Conservation (phyloP, 2,797 vertebrate genomes). For the Ctenochaetus hawaiiensis region DNA sequence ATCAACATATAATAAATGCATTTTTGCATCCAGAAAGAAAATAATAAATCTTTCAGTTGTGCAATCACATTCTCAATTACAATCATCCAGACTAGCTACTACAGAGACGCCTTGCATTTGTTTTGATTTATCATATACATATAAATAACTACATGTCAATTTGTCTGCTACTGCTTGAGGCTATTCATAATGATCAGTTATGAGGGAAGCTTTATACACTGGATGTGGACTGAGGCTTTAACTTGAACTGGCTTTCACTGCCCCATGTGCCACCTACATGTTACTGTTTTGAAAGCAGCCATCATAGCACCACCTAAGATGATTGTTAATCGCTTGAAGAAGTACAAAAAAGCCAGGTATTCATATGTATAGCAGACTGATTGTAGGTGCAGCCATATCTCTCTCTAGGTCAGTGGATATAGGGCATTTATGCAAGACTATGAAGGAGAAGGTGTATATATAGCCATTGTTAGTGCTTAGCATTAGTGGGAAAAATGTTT, state of each 20-base stretch:
- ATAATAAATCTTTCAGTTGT: slow-evolving; percentile 19
- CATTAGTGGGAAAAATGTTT: background rate
- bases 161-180: slow-evolving; percentile 32
- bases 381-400: no score
- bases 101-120: background rate
- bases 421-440: no score
- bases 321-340: no score
- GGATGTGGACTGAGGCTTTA: no score
- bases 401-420: no score
- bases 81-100: slow-evolving; percentile 15
- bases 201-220: background rate
- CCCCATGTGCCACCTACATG: no score
- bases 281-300: no score
- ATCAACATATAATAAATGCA: slow-evolving; percentile 3
- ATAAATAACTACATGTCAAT: slow-evolving; percentile 41
- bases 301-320: no score
- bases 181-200: slow-evolving; percentile 42
- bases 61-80: slow-evolving; percentile 34
- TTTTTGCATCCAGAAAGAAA: slow-evolving; percentile 23
- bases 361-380: no score
- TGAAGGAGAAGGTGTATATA: background rate
- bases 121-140: slow-evolving; percentile 49
- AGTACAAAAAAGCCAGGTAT: no score
- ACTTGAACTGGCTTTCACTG: no score
- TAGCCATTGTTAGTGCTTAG: background rate